Base-by-base conservation (phyloP, 2,888 invertebrate species). In the Galerucella calmariensis region DNA sequence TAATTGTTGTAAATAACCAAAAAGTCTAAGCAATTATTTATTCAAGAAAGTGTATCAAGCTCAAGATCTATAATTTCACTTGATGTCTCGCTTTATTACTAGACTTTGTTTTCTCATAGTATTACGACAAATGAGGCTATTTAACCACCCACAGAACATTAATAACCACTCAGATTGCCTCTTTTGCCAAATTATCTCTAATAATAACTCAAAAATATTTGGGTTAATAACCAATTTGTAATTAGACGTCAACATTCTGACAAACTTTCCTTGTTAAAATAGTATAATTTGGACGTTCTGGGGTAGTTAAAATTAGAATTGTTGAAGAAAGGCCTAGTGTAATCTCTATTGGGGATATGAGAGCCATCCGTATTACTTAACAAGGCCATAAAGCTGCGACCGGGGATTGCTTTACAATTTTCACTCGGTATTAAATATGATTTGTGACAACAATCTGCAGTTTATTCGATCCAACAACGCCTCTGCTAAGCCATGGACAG, bases 361-460 rank as follows among this genome's bases (percentile, higher is more conserved):
- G 83, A 84, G 84, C 86, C 88, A 89, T 89, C 88, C 87, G 88
- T 89, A 89, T 89, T 89, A 89, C 89, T 89, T 89, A 89, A 87
- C 86, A 85, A 84, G 84, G 85, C 88, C 88, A 89, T 89, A 89
- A 89, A 89, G 88, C 85, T 83, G 84, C 84, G 83, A 84, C 84
- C 83, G 82, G 85, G 86, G 85, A 86, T 86, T 84, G 85, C 85
- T 85, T 86, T 86, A 86, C 86, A 86, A 87, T 87, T 86, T 86
- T 87, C 86, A 83, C 86, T 86, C 82, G 84, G 86, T 86, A 87
- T 87, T 87, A 86, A 87, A 87, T 84, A 86, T 87, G 87, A 87
- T 87, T 87, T 87, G 86, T 86, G 86, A 85, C 84, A 86, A 81
- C 80, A 82, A 77, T 79, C 79, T 78, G 82, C 83, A 82, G 83